phyloP scores from a whole-genome alignment of 2,888 invertebrate species.

The Eutolmus rufibarbis region DNA sequence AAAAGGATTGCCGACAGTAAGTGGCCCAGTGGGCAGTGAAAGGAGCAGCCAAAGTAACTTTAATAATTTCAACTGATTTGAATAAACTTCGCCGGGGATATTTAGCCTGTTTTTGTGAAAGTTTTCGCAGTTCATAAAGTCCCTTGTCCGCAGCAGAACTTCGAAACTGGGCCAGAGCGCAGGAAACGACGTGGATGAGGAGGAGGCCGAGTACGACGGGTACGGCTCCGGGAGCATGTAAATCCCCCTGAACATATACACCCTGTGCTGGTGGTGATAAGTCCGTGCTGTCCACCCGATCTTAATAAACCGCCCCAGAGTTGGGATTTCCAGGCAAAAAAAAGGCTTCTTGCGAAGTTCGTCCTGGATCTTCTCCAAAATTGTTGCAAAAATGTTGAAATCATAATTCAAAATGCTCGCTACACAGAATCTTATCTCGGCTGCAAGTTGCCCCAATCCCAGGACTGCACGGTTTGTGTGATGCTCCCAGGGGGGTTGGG shows the following conservation, averaged over 20 bases:
- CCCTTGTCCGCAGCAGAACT: neutral
- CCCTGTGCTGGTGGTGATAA: neutral
- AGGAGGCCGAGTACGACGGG: neutral
- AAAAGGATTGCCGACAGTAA: neutral
- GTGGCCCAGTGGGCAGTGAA: neutral
- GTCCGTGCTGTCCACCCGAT: neutral
- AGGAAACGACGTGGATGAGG: neutral
- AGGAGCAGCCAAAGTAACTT: neutral
- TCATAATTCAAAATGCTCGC: conserved; percentile 29
- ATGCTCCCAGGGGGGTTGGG: neutral
- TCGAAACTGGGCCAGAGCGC: neutral
- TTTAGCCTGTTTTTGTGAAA: neutral
- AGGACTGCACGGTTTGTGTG: neutral
- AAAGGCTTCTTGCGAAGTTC: neutral
- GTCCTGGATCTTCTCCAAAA: conserved; percentile 11
- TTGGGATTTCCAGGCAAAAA: neutral
- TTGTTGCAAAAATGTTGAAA: conserved; percentile 15
- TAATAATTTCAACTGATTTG: neutral
- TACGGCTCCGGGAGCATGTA: neutral
- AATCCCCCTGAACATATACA: neutral
- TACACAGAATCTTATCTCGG: conserved; percentile 12
- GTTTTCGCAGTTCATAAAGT: neutral
- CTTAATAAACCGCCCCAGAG: neutral
- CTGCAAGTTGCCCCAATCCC: conserved; percentile 7
- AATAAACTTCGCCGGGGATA: neutral